Conservation (phyloP, 2,113 vertebrate genomes). For the Felis chaus region DNA sequence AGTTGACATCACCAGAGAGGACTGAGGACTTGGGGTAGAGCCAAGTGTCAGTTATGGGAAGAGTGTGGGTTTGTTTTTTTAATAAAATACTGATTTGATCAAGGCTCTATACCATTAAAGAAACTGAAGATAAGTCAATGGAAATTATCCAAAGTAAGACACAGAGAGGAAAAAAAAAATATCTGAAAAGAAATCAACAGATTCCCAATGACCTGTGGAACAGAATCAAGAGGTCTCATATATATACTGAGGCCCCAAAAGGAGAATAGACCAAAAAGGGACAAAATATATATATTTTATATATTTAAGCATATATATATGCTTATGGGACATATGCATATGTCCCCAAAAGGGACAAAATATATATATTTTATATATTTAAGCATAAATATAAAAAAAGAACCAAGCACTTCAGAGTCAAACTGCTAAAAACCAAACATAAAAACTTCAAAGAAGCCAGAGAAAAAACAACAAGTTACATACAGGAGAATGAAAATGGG, state of each 20-base stretch:
- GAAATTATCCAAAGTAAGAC: not conserved
- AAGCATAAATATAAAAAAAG: not conserved
- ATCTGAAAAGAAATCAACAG: not conserved
- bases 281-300: too few relatives aligned
- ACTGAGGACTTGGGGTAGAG: not conserved
- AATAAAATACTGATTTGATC: not conserved
- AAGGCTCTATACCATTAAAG: not conserved
- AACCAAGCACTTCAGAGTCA: not conserved
- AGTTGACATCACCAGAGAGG: not conserved
- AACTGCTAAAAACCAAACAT: not conserved
- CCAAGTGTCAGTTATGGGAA: not conserved
- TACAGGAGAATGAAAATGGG: not conserved
- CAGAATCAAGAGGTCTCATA: not conserved
- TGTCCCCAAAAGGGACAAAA: too few relatives aligned
- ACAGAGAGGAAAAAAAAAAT: not conserved
- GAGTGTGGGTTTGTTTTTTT: not conserved
- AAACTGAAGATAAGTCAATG: not conserved
- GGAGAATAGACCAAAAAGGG: not conserved
- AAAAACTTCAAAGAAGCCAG: not conserved
- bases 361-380: too few relatives aligned
- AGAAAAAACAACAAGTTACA: not conserved
- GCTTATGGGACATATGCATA: too few relatives aligned
- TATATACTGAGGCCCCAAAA: not conserved
- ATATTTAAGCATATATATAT: too few relatives aligned
- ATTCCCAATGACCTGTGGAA: not conserved